These are phyloP conservation scores for Ifrita kowaldi DNA, from an alignment of 2,113 vertebrate genomes.

Conservation along the genomic window DNA sequence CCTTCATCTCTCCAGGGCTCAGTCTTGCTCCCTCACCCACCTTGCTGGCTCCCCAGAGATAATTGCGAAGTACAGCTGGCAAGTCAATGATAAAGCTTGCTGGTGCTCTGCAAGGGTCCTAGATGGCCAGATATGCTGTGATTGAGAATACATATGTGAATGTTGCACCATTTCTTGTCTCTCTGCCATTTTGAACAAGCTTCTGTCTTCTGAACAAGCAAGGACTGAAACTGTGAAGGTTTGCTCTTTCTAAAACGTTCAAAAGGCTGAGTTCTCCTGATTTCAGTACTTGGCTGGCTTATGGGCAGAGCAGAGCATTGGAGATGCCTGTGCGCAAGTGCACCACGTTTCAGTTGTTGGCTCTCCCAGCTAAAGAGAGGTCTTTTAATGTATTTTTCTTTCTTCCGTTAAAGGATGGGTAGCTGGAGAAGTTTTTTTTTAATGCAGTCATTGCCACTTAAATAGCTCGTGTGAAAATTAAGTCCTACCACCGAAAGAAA, in stretches of 20 bases:
- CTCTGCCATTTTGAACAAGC: constrained; percentile 11
- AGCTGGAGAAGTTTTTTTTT: not conserved
- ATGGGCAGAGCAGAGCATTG: not conserved
- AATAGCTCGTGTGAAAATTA: not conserved
- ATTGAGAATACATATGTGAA: constrained; percentile 17
- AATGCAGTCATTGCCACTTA: not conserved
- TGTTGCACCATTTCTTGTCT: constrained; percentile 19
- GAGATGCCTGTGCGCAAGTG: not conserved
- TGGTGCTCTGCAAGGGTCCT: not conserved
- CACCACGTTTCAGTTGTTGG: not conserved
- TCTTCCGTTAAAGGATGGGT: not conserved
- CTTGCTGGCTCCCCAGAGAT: not conserved
- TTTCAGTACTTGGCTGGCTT: not conserved
- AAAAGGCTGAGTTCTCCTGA: not conserved
- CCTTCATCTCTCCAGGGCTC: not conserved
- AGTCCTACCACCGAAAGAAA: not conserved
- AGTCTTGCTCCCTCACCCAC: not conserved
- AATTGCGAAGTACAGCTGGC: not conserved
- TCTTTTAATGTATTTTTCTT: not conserved
- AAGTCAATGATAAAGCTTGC: not conserved
- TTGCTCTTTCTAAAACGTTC: constrained; percentile 6
- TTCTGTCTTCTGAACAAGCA: constrained; percentile 48
- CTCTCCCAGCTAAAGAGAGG: not conserved
- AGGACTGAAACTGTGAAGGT: not conserved
- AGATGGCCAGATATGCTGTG: not conserved